Base-by-base conservation (phyloP, 2,113 vertebrate genomes). In the Gymnogyps californianus region DNA sequence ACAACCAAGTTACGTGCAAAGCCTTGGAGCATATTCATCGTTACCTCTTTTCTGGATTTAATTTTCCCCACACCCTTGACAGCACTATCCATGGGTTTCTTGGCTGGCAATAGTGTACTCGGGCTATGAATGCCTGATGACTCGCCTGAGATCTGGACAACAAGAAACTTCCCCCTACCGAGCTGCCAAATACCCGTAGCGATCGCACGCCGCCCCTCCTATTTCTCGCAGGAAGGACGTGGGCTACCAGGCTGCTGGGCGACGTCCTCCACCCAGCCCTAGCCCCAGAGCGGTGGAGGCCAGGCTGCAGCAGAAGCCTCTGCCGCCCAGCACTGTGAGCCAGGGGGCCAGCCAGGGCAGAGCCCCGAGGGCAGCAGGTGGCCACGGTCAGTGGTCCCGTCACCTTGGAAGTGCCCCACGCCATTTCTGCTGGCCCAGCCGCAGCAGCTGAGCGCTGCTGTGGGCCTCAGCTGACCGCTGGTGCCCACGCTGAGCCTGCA, bases 361-460 rank as follows among this genome's bases (percentile, higher is more conserved):
- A 62, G 42, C 16, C n/a, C 36, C 0, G 3, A 9, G 28, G 38
- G 19, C 2, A 2, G 40, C 16, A n/a, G 12, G 24, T 13, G 20
- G 44, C 38, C 24, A 11, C 2, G 1, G 9, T 13, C 31, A 13
- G 22, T 36, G 22, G 40, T 52, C 22, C 29, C 3, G 2, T 16
- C 5, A 2, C 25, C 44, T 14, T 62, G 38, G 65, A n/a, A 16
- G 29, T 13, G 40, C 10, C 69, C 38, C 40, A 11, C 0, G 2
- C 13, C 19, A 3, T 32, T 57, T 36, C 67, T 87, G 62, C 44
- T 52, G 42, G 21, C 36, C 19, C 20, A 5, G 76, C 29, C 1
- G 1, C 49, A 40, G 51, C 44, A n/a, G 40, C 36, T 0, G 2
- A 55, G 47, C 1, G 2, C 15, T 13, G 3, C 31, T 6, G 3